Evolutionary conservation across 2,888 invertebrate species (phyloP), one percentile per base, ranked within the genome.

Genomic region (Cynaeus angustus): DNA sequence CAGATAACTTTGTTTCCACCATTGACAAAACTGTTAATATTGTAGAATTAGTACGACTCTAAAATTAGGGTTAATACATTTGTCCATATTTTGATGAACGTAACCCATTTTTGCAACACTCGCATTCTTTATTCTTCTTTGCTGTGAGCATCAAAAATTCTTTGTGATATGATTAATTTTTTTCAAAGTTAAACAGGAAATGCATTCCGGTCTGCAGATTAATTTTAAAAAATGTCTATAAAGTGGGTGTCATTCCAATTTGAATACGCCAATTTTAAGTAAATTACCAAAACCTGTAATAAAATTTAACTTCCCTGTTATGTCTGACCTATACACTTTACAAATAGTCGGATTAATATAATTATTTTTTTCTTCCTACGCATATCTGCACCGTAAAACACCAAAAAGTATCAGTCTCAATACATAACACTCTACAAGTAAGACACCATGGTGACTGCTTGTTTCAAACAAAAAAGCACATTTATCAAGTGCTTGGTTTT

Each of bases 341-440:
- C 30, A 55, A 64, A 43, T 53, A 53, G 45, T 55, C 26, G 43
- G 33, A 53, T 55, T 53, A 65, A 65, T 65, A 61, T 12, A 61
- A 61, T 61, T 61, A 61, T 65, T 53, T 64, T 55, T 65, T 53
- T 16, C 65, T n/a, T 21, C 65, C 65, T 33, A 65, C 65, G 48
- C 65, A 43, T 30, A 30, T 43, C 14, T 30, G 45, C 55, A 28
- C 26, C 16, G 38, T 53, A 45, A 45, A 43, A 65, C 10, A 37
- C 30, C 53, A n/a, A 65, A 65, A 65, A 53, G 33, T 53, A 65
- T 55, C 65, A 65, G 48, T 45, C 53, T 65, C 65, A 65, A 65
- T 65, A 45, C 52, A 30, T 52, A 12, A 30, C 30, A 65, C 30
- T 33, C 26, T 16, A 10, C 33, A 38, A 13, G 12, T 41, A 38